Evolutionary conservation across 2,888 invertebrate genomes (phyloP), one percentile per base, ranked within the genome.

Genomic region (Neoitamus cyanurus): DNA sequence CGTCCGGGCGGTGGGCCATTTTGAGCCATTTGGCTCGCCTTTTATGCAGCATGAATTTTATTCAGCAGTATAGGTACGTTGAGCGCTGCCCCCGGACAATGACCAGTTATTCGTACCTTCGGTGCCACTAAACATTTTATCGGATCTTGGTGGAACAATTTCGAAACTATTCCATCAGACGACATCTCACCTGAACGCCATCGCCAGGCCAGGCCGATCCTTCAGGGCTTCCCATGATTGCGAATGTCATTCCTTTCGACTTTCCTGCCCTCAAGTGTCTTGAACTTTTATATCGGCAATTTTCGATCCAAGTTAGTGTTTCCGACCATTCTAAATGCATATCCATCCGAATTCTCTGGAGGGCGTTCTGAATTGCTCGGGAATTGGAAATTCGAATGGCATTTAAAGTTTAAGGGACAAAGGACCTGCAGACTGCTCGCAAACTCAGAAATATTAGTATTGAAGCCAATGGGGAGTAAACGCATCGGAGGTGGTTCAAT

Each of bases 91-190:
- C 80, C 30, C 69, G 84, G 69, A 84, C 84, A 84, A 84, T 78
- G 78, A 78, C 78, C 84, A 84, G 36, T 84, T 84, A 69, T 34
- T 28, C 70, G 31, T 68, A 37, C 7, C 84, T 84, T 13, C n/a
- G 70, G 34, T n/a, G 31, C 80, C 34, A 9, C 34, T 48, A 80
- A 80, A 68, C 68, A 58, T 80, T 80, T 80, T 68, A 75, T 84
- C 48, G 58, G 75, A 77, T 69, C 42, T 78, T 69, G 70, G 84
- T 78, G 80, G 42, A 31, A 83, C 46, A 84, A 84, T 70, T 78
- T 28, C 48, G 31, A 84, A 84, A 77, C 69, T 36, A 46, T 84
- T 77, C 78, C 25, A 28, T 36, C 34, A 20, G 34, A 37, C 42
- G 58, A 68, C 46, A 58, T 42, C 28, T 72, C 42, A 46, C 73